Evolutionary conservation across 2,113 vertebrate species (phyloP).

Genomic region (Notiomystis cincta): DNA sequence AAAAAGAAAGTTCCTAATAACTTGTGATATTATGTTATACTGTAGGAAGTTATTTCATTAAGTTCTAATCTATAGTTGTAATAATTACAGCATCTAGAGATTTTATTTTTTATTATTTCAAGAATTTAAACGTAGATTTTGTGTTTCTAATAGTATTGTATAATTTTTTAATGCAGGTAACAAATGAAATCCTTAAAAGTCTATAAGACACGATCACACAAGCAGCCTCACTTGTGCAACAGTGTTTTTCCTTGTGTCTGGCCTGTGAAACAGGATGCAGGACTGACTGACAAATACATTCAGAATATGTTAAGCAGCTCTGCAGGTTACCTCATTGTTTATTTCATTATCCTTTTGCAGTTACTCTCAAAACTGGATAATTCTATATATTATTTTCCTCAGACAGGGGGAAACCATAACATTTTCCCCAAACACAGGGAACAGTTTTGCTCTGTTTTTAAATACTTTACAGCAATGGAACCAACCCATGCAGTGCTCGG

Average conservation of each 20-base stretch:
- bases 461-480: neutral
- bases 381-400: neutral
- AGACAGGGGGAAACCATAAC: neutral
- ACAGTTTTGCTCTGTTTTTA: neutral
- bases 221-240: neutral
- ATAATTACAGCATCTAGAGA: neutral
- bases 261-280: neutral
- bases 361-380: neutral
- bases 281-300: neutral
- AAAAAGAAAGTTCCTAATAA: neutral
- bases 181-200: neutral
- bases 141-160: neutral
- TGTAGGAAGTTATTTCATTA: neutral
- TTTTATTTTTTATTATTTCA: neutral
- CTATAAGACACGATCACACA: neutral
- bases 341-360: neutral
- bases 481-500: neutral
- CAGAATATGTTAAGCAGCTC: neutral
- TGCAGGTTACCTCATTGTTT: neutral
- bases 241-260: neutral
- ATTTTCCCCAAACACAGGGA: neutral
- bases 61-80: neutral
- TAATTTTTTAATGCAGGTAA: neutral
- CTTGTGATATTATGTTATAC: neutral
- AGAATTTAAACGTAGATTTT: neutral